These are phyloP conservation scores for Xenentodon cancila DNA, from an alignment of 2,797 vertebrate species.

Conservation along the genomic window DNA sequence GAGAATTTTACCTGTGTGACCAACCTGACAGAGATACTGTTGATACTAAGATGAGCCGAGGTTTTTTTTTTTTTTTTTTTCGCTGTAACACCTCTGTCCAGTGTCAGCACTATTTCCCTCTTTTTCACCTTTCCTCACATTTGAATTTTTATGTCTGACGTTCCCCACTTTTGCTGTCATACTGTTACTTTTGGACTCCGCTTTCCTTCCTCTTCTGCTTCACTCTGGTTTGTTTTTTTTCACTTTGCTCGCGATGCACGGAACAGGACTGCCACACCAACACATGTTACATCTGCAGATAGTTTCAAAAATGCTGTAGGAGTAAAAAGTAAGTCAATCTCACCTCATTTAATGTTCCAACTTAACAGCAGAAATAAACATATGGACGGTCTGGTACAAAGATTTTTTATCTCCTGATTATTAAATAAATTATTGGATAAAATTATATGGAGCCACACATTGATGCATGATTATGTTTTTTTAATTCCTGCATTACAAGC, in stretches of 20 bases:
- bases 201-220: conserved; percentile 4
- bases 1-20: conserved; percentile 20
- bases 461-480: too few species aligned
- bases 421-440: too few species aligned
- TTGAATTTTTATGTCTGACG: conserved; percentile 8
- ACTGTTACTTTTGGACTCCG: conserved; percentile 1
- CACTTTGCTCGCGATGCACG: conserved; percentile 4
- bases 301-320: conserved; percentile 8
- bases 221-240: not conserved
- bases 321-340: not conserved
- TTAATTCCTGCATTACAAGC: too few species aligned
- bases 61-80: conserved; percentile 13
- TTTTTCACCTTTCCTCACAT: conserved; percentile 16
- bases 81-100: conserved; percentile 43
- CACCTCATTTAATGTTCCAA: too few species aligned
- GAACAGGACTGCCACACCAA: conserved; percentile 7
- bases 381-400: too few species aligned
- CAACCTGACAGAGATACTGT: conserved; percentile 24
- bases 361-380: too few species aligned
- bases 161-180: conserved; percentile 16
- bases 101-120: conserved; percentile 39
- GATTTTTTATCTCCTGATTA: too few species aligned
- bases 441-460: too few species aligned
- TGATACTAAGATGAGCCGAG: conserved; percentile 51
- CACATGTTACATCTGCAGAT: conserved; percentile 21